phyloP scores from a whole-genome alignment of 2,113 vertebrate species.

The Sialia sialis region DNA sequence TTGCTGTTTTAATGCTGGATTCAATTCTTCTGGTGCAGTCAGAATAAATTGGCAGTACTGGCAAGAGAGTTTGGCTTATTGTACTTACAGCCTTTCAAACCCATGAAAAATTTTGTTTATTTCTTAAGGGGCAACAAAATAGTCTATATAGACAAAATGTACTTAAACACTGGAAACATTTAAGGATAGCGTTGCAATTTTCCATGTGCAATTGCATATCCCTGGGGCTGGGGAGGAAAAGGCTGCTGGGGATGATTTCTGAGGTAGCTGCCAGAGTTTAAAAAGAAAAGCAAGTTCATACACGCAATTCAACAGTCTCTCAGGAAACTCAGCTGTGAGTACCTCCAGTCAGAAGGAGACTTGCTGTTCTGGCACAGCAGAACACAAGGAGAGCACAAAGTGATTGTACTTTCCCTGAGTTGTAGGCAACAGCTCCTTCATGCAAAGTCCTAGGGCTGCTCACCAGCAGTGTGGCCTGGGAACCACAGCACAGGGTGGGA shows the following conservation, averaged over 20 bases:
- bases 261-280: neutral
- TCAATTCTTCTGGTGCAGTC: neutral
- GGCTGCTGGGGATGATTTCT: neutral
- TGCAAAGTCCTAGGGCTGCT: neutral
- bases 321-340: neutral
- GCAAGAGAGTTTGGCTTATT: neutral
- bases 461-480: neutral
- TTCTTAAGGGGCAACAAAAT: neutral
- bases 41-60: neutral
- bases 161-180: neutral
- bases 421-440: neutral
- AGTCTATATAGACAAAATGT: neutral
- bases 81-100: neutral
- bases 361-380: neutral
- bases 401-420: neutral
- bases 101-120: neutral
- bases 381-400: neutral
- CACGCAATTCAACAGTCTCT: neutral
- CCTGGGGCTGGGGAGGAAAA: neutral
- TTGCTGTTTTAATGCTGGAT: neutral
- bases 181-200: neutral
- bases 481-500: neutral
- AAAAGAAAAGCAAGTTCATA: neutral
- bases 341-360: neutral
- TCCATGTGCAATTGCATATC: neutral